Evolutionary conservation across 2,888 invertebrate species (phyloP).

Genomic region (Nomada fucata): DNA sequence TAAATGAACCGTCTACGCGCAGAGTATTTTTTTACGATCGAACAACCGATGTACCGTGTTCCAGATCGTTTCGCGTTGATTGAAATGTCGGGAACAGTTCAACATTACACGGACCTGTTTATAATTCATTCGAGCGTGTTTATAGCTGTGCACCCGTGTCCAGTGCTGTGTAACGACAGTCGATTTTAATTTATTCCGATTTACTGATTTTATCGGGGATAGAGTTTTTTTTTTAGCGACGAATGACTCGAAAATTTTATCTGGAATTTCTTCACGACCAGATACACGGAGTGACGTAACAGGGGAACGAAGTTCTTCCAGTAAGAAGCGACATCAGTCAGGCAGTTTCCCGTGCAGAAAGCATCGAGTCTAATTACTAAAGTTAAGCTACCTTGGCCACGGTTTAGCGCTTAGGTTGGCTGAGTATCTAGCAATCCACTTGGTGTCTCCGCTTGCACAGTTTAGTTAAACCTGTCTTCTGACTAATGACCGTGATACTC

Average conservation of each 20-base stretch:
- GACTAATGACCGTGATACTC: neutral
- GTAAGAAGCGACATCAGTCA: neutral
- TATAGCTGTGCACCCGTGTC: neutral
- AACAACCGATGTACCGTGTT: conserved; percentile 21
- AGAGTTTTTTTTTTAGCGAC: too few relatives aligned
- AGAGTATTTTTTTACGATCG: conserved; percentile 15
- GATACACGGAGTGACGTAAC: neutral
- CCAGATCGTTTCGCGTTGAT: conserved; percentile 20
- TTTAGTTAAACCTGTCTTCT: neutral
- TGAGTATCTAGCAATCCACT: neutral
- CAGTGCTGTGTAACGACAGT: neutral
- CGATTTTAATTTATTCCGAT: neutral
- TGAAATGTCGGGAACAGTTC: conserved; percentile 26
- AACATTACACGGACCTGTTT: conserved; percentile 21
- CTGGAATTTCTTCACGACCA: neutral
- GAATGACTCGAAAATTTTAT: neutral
- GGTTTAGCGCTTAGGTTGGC: conserved; percentile 15
- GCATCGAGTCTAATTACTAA: conserved; percentile 25
- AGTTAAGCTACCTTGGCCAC: conserved; percentile 27
- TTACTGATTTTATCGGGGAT: conserved; percentile 7
- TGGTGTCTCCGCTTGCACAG: neutral
- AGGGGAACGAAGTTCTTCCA: neutral
- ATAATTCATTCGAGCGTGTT: conserved; percentile 42
- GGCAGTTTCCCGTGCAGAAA: neutral
- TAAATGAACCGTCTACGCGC: conserved; percentile 28